phyloP scores from a whole-genome alignment of 64 coral and sea anemone genomes.

The Pachyseris speciosa region DNA sequence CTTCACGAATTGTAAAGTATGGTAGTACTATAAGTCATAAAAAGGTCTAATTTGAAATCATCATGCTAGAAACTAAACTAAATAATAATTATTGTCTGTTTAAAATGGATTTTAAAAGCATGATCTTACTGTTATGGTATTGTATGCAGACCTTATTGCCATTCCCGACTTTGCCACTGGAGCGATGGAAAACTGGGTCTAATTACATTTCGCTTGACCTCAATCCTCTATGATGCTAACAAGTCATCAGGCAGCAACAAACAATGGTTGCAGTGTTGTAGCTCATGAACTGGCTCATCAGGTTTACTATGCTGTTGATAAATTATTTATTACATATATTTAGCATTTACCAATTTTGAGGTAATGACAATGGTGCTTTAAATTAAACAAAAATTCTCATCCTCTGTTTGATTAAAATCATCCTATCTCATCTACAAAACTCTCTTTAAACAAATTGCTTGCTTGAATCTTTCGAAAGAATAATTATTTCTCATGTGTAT shows the following conservation, averaged over 20 bases:
- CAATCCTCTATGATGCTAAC: slow-evolving; percentile 81
- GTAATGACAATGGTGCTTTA: background rate
- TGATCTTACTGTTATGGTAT: slow-evolving; percentile 49
- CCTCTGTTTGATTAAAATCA: too few relatives aligned
- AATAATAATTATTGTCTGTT: background rate
- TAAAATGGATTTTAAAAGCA: background rate
- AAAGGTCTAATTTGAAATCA: too few relatives aligned
- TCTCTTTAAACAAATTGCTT: too few relatives aligned
- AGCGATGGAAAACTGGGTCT: slow-evolving; percentile 99
- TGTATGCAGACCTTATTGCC: slow-evolving; percentile 93
- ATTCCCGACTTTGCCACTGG: slow-evolving; percentile 96
- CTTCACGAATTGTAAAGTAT: too few relatives aligned
- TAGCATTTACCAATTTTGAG: too few relatives aligned
- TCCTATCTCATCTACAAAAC: too few relatives aligned
- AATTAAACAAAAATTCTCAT: background rate
- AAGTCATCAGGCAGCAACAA: slow-evolving; percentile 85
- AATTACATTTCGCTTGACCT: slow-evolving; percentile 95
- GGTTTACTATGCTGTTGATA: slow-evolving; percentile 40
- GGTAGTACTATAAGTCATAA: too few relatives aligned
- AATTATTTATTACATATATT: background rate
- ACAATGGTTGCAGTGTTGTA: slow-evolving; percentile 95
- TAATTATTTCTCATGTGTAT: too few relatives aligned
- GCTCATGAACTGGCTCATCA: slow-evolving; percentile 97
- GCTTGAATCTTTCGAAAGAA: too few relatives aligned
- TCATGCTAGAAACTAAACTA: too few relatives aligned